Evolutionary conservation across 30 jellyfish, hydroid and myxozoan genomes (phyloP).

Genomic region (Turritopsis dohrnii): DNA sequence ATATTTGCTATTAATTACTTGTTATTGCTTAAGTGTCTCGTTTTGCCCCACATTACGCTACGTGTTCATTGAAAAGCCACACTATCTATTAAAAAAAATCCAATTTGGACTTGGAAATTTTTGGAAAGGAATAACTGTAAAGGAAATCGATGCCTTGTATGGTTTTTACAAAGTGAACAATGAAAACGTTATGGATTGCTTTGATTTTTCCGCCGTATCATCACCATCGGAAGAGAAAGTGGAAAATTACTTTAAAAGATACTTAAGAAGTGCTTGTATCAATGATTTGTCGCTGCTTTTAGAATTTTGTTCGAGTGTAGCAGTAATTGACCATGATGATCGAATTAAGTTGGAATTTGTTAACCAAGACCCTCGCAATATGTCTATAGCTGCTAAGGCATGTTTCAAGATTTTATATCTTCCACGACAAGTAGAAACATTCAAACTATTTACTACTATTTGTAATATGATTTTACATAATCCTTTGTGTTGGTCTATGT

Average conservation of each 20-base stretch:
- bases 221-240: neutral
- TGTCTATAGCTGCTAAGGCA: neutral
- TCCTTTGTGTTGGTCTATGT: too few relatives aligned
- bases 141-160: neutral
- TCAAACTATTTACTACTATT: too few relatives aligned
- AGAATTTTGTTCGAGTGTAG: neutral
- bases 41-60: too few relatives aligned
- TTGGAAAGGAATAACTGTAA: neutral
- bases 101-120: neutral
- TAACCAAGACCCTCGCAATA: neutral
- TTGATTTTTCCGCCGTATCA: neutral
- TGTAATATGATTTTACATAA: too few relatives aligned
- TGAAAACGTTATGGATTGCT: neutral
- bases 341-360: neutral
- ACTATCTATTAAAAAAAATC: neutral
- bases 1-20: too few relatives aligned
- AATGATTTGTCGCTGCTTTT: neutral
- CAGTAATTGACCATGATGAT: neutral
- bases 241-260: neutral
- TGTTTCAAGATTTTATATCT: neutral
- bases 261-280: neutral
- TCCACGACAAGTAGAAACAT: constrained; percentile 3
- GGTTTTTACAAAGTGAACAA: too few relatives aligned
- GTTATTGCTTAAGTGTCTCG: too few relatives aligned
- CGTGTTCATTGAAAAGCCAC: neutral